These are phyloP conservation scores for Argyrosomus regius DNA, from an alignment of 2,797 vertebrate species.

Conservation along the genomic window DNA sequence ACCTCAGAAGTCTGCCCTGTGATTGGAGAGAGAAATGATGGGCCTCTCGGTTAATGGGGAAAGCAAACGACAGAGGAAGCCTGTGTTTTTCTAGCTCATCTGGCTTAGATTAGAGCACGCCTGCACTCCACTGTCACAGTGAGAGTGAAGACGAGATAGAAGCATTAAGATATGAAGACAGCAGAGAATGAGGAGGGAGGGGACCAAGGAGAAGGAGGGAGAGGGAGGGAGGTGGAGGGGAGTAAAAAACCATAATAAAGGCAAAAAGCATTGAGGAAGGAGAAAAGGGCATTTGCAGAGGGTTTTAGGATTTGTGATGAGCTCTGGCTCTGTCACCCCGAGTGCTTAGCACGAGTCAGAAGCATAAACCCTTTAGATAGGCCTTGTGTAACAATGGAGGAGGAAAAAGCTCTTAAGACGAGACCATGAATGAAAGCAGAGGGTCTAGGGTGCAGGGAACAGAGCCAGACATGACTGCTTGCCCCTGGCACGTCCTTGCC, in stretches of 20 bases:
- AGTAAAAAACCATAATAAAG: constrained; percentile 54
- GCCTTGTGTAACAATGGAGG: constrained; percentile 57
- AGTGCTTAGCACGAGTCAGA: constrained; percentile 65
- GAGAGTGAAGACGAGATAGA: constrained; percentile 68
- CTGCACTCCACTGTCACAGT: constrained; percentile 75
- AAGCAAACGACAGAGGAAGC: constrained; percentile 70
- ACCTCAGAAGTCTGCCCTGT: constrained; percentile 73
- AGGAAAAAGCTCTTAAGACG: constrained; percentile 55
- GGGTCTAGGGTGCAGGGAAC: constrained; percentile 28
- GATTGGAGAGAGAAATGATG: constrained; percentile 73
- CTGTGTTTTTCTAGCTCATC: constrained; percentile 83
- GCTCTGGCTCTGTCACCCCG: constrained; percentile 59
- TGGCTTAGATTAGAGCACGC: constrained; percentile 82
- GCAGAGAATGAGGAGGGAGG: constrained; percentile 36
- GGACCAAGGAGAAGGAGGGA: background rate
- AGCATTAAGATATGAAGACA: constrained; percentile 61
- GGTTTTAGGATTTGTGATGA: constrained; percentile 70
- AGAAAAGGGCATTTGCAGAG: constrained; percentile 47
- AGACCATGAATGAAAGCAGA: constrained; percentile 43
- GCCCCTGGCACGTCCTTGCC: constrained; percentile 55
- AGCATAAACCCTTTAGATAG: constrained; percentile 70
- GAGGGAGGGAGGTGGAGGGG: background rate
- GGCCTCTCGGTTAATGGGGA: constrained; percentile 73
- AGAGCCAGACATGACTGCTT: constrained; percentile 39
- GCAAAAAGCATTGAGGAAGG: constrained; percentile 36